Conservation (phyloP, 2,888 invertebrate genomes). For the Perithous albicinctus region DNA sequence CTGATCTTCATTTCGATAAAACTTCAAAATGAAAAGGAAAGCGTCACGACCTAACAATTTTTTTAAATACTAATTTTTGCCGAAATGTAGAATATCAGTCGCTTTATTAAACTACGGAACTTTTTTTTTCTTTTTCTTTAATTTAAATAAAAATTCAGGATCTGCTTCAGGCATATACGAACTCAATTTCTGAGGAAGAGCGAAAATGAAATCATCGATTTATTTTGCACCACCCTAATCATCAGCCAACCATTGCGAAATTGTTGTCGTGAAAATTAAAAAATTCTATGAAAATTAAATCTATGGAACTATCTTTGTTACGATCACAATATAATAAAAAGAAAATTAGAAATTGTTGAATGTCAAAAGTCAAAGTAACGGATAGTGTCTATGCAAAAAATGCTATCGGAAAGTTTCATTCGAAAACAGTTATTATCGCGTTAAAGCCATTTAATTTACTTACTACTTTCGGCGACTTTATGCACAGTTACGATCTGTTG, state of each 20-base stretch:
- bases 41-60: too few relatives aligned
- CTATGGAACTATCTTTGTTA: background rate
- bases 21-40: too few relatives aligned
- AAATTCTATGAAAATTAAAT: background rate
- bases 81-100: too few relatives aligned
- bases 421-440: background rate
- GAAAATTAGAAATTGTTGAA: background rate
- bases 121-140: conserved; percentile 39
- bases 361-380: background rate
- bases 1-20: too few relatives aligned
- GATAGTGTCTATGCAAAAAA: background rate
- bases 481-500: background rate
- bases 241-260: conserved; percentile 24
- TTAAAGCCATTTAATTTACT: background rate
- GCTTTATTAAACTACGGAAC: too few relatives aligned
- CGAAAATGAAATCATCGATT: too few relatives aligned
- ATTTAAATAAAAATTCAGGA: too few relatives aligned
- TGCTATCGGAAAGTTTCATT: background rate
- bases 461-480: background rate
- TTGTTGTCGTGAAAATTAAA: background rate
- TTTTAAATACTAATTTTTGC: too few relatives aligned
- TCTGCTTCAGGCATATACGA: too few relatives aligned
- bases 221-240: too few relatives aligned
- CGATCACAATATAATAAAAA: background rate
- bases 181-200: too few relatives aligned